Evolutionary conservation across 2,797 vertebrate genomes (phyloP), one percentile per base, ranked within the genome.

Genomic region (Salarias fasciatus): DNA sequence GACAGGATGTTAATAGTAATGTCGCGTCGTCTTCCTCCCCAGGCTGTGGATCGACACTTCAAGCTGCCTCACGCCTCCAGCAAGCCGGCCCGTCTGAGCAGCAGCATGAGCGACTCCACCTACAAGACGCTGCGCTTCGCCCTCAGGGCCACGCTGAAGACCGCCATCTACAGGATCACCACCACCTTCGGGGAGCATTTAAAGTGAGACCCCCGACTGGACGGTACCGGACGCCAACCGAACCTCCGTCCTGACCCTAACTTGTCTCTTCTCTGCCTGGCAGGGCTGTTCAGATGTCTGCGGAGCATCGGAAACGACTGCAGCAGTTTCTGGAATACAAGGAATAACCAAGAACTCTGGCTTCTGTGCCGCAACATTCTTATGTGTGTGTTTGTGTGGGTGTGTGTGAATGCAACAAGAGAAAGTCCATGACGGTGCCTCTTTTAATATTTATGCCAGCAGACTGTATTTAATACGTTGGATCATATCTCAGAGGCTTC

Each of bases 311-410:
- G 82, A 99, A 96, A 89, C 94, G 94, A 87, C 89, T 99, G 82
- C 97, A 97, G 75, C 96, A 96, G 73, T 99, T 99, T 88, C 88
- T 99, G 91, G 95, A 98, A 49, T 98, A 95, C 85, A 98, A 96
- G 84, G 98, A 99, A 78, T 99, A 93, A 93, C 18, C 11, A 11
- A 11, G 36, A 3, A 49, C 14, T 24, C 53, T 37, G 56, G 28
- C 50, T 28, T 14, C 31, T 48, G 53, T 54, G 61, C 51, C 63
- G 66, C 49, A 24, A 15, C 42, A 56, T 67, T 80, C 57, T 56
- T 53, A 45, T 70, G 41, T 5, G 65, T 44, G 29, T 15, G 56
- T 35, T 11, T 41, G 5, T 31, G 43, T 24, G 53, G 29, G 15
- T 30, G 38, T 4, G 15, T 50, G 72, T 42, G 30, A 28, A 69